Percentiles rank a stretch among this genome's conserved stretches.
phyloP scores from a whole-genome alignment of 2,113 vertebrate species.

The Microtus ochrogaster region DNA sequence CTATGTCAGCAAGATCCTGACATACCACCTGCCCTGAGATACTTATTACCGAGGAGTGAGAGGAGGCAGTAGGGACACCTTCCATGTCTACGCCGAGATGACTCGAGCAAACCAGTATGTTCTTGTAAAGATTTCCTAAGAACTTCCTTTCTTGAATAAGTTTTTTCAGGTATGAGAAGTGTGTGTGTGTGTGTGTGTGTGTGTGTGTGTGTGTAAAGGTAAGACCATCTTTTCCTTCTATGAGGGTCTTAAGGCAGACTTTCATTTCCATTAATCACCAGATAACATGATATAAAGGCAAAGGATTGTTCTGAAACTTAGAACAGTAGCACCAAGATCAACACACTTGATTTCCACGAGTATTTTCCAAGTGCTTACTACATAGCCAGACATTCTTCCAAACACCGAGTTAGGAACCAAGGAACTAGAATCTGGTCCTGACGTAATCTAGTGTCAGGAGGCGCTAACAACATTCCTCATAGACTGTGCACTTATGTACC shows the following conservation, averaged over 20 bases:
- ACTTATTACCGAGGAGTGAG: background rate
- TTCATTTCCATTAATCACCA: slow-evolving; percentile 12
- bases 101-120: background rate
- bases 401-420: background rate
- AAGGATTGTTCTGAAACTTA: slow-evolving; percentile 5
- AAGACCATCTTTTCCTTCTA: background rate
- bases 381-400: background rate
- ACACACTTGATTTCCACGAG: background rate
- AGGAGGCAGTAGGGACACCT: background rate
- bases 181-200: background rate
- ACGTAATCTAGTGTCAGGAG: background rate
- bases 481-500: background rate
- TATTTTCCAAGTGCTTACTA: background rate
- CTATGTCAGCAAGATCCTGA: slow-evolving; percentile 69
- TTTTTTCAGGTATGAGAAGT: background rate
- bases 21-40: slow-evolving; percentile 43
- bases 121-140: slow-evolving; percentile 12
- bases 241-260: background rate
- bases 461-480: background rate
- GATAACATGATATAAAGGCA: background rate
- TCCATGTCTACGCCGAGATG: background rate
- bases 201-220: background rate
- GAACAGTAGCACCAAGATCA: background rate
- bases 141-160: background rate
- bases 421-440: background rate